Evolutionary conservation across 2,113 vertebrate genomes (phyloP).

Genomic region (Osmerus mordax): DNA sequence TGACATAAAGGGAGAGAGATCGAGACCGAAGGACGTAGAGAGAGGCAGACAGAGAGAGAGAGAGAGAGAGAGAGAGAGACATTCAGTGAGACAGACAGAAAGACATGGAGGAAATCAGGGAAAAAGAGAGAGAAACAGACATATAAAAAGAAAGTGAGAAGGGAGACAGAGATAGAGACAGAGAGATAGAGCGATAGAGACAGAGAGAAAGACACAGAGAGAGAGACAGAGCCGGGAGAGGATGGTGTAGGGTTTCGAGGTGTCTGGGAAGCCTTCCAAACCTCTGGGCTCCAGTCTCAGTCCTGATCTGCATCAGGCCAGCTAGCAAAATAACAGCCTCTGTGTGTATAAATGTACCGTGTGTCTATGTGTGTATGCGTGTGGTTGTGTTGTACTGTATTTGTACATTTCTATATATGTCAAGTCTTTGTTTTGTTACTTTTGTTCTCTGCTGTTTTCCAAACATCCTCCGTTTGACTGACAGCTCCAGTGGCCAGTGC

Average conservation of each 20-base stretch:
- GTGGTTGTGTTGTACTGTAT: neutral
- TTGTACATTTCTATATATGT: neutral
- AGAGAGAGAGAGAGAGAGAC: neutral
- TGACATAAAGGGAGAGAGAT: neutral
- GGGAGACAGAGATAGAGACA: neutral
- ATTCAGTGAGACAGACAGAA: neutral
- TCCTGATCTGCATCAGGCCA: neutral
- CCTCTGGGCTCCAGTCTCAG: neutral
- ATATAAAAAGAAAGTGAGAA: neutral
- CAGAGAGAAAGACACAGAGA: slow-evolving; percentile 1
- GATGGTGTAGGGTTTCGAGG: neutral
- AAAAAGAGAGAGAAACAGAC: slow-evolving; percentile 15
- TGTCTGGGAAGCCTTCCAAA: neutral
- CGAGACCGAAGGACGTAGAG: neutral
- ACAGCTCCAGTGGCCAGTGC: slow-evolving; percentile 32
- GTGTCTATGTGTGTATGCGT: neutral
- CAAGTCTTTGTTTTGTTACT: neutral
- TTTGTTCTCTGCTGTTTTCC: neutral
- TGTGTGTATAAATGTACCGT: neutral
- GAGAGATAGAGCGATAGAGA: neutral
- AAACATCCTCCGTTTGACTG: slow-evolving; percentile 10
- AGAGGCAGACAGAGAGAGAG: neutral
- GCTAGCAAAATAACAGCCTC: neutral
- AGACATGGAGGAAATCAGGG: neutral
- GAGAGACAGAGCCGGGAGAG: neutral